phyloP scores from a whole-genome alignment of 2,888 invertebrate genomes.

The Leptopilina myrica region DNA sequence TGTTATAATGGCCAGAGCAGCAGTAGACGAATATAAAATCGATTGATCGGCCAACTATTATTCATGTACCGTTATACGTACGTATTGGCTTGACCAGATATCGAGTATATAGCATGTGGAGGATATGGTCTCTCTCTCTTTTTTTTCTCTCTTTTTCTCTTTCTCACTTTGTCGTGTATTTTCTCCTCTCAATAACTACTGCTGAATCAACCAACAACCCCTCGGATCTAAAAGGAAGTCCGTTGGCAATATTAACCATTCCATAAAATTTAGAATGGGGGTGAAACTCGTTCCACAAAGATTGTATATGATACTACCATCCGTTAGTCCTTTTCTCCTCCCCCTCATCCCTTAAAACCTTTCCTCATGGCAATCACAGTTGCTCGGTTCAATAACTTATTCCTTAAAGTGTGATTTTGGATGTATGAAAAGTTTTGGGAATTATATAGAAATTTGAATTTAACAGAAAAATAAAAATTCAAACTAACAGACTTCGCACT shows the following conservation, averaged over 20 bases:
- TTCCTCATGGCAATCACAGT: background rate
- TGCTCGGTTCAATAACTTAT: conserved; percentile 12
- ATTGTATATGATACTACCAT: background rate
- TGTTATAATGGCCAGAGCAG: background rate
- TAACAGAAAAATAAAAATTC: too few species aligned
- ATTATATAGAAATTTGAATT: too few species aligned
- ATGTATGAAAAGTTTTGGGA: too few species aligned
- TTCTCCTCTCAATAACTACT: conserved; percentile 17
- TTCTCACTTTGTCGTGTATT: background rate
- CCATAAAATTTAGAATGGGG: conserved; percentile 29
- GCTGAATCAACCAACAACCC: conserved; percentile 16
- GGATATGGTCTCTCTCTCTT: conserved; percentile 7
- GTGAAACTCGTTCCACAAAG: conserved; percentile 27
- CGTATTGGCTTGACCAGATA: conserved; percentile 20
- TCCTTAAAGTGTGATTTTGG: background rate
- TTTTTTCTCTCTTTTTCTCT: background rate
- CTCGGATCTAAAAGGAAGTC: conserved; percentile 11
- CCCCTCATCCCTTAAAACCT: background rate
- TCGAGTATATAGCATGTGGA: conserved; percentile 1
- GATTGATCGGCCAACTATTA: conserved; percentile 7
- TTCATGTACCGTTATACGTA: background rate
- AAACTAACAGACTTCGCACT: too few species aligned
- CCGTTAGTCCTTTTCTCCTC: too few species aligned
- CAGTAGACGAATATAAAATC: background rate
- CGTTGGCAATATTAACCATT: conserved; percentile 21